Evolutionary conservation across 2,888 invertebrate species (phyloP).

Genomic region (Thalpophila matura): DNA sequence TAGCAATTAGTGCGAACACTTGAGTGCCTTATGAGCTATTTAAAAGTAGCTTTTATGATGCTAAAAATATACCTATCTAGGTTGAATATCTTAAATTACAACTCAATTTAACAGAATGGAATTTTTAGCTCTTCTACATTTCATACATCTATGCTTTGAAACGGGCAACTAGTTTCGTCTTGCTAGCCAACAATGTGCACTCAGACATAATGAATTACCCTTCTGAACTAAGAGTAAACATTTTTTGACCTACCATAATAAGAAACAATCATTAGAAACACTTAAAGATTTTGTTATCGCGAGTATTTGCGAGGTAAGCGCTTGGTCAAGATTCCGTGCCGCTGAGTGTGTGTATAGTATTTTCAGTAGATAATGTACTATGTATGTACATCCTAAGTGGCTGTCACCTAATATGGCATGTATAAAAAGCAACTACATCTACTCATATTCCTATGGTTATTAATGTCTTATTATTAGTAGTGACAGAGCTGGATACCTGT

Average conservation of each 20-base stretch:
- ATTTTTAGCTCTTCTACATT: no score
- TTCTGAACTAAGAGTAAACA: background rate
- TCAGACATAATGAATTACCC: constrained; percentile 5
- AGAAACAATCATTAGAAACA: constrained; percentile 2
- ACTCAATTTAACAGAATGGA: no score
- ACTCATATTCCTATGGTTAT: constrained; percentile 24
- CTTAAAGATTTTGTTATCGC: background rate
- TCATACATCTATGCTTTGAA: no score
- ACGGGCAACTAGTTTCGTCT: no score
- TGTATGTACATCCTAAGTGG: no score
- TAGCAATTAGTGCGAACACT: no score
- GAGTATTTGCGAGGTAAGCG: no score
- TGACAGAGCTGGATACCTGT: constrained; percentile 7
- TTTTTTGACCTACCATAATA: background rate
- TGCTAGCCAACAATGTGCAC: background rate
- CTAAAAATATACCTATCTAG: no score
- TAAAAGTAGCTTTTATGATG: no score
- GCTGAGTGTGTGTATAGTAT: background rate
- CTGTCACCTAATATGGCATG: background rate
- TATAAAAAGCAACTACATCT: constrained; percentile 16
- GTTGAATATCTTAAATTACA: no score
- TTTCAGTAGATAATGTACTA: no score
- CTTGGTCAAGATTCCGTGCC: constrained; percentile 4
- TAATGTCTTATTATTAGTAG: constrained; percentile 24
- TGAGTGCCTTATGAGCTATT: no score